Evolutionary conservation across 2,888 invertebrate genomes (phyloP).

Genomic region (Noctua fimbriata): DNA sequence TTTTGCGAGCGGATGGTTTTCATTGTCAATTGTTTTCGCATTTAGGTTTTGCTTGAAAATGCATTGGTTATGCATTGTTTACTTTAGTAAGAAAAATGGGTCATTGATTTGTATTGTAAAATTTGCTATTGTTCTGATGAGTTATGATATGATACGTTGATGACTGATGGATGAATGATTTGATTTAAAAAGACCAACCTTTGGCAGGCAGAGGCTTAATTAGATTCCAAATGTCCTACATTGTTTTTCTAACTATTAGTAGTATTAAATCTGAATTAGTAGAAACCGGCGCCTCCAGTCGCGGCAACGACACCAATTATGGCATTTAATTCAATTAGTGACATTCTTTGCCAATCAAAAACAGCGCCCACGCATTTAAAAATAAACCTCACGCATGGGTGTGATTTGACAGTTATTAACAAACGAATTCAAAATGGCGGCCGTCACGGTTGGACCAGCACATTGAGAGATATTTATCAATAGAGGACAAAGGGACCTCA

Average conservation of each 20-base stretch:
- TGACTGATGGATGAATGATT: too few species aligned
- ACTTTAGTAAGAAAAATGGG: neutral
- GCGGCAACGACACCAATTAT: slow-evolving; percentile 6
- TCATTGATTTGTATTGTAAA: neutral
- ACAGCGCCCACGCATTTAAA: slow-evolving; percentile 45
- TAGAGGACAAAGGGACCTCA: slow-evolving; percentile 51
- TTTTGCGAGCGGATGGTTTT: slow-evolving; percentile 1
- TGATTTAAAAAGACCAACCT: neutral
- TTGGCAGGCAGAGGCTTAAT: neutral
- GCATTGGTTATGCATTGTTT: neutral
- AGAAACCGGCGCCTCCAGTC: neutral
- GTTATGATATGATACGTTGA: too few species aligned
- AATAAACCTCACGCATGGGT: slow-evolving; percentile 38
- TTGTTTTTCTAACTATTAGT: neutral
- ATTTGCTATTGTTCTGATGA: neutral
- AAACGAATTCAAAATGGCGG: slow-evolving; percentile 55
- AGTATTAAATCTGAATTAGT: slow-evolving; percentile 17
- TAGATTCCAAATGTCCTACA: neutral
- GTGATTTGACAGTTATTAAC: slow-evolving; percentile 59
- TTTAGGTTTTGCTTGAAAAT: neutral
- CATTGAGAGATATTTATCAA: slow-evolving; percentile 60
- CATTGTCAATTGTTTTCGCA: neutral
- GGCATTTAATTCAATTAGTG: slow-evolving; percentile 23
- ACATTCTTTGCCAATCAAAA: slow-evolving; percentile 21
- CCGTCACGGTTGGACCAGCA: slow-evolving; percentile 45